Percentiles rank a stretch among this genome's conserved stretches.
phyloP scores from a whole-genome alignment of 2,888 invertebrate species.

The Trichacis sp. region DNA sequence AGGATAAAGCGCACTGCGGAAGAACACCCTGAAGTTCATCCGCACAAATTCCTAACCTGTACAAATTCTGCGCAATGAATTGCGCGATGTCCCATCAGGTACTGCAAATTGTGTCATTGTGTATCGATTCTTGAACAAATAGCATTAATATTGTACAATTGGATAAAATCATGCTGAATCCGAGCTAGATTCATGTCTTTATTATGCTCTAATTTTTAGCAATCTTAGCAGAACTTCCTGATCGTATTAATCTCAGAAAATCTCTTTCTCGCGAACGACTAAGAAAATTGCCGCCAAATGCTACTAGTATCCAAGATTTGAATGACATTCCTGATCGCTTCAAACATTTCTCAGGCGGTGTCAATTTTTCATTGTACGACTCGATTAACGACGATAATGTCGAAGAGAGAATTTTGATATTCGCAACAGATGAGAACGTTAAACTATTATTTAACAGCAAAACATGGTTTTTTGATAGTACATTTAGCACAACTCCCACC shows the following conservation, averaged over 20 bases:
- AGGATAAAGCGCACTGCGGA: neutral
- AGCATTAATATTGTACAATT: too few relatives aligned
- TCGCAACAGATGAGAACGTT: conserved; percentile 4
- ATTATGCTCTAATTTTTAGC: neutral
- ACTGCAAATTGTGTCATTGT: neutral
- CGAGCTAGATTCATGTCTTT: neutral
- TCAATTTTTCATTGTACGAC: conserved; percentile 1
- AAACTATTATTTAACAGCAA: conserved; percentile 1
- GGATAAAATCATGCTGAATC: neutral
- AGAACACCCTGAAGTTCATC: neutral
- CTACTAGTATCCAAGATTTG: neutral
- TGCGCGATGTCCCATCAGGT: conserved; percentile 7
- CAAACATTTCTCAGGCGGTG: neutral
- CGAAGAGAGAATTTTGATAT: conserved; percentile 6
- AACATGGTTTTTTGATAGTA: conserved; percentile 8
- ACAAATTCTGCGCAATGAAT: conserved; percentile 8
- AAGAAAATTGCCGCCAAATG: neutral
- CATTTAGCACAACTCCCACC: conserved; percentile 4
- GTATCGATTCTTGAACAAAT: too few relatives aligned
- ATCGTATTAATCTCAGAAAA: neutral
- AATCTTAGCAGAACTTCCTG: neutral
- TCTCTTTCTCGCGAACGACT: conserved; percentile 8
- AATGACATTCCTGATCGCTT: conserved; percentile 5
- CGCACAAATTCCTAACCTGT: too few relatives aligned
- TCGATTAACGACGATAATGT: neutral